Percentiles rank a stretch among this genome's conserved stretches.
These are phyloP conservation scores for Ceyx melanurus DNA, from an alignment of 2,113 vertebrate species.

Conservation along the genomic window DNA sequence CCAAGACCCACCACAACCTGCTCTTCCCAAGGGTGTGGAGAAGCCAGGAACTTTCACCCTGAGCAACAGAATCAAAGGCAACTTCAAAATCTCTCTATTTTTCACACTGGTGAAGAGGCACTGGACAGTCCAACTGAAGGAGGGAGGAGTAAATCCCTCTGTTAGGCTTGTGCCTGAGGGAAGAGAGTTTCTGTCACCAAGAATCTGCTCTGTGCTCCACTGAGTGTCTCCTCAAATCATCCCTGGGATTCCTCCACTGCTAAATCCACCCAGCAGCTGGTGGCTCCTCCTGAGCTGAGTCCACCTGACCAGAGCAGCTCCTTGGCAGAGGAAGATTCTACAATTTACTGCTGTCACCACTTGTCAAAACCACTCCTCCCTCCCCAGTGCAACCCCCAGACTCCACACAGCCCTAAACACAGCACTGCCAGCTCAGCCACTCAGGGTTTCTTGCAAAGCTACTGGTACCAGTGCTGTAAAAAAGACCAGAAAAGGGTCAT, in stretches of 20 bases:
- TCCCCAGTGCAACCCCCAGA: neutral
- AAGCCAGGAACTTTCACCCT: neutral
- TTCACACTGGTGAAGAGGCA: neutral
- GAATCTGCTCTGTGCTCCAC: neutral
- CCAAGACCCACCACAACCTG: neutral
- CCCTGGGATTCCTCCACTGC: neutral
- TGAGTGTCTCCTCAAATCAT: neutral
- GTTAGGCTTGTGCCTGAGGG: neutral
- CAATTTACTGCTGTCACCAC: neutral
- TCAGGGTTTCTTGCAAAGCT: neutral
- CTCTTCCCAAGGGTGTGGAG: neutral
- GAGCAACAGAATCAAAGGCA: neutral
- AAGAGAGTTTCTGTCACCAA: neutral
- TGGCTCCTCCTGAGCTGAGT: too few relatives aligned
- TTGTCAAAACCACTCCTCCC: neutral
- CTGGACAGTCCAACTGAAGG: neutral
- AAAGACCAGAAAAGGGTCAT: neutral
- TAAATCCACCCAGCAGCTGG: neutral
- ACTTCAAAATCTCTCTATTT: neutral
- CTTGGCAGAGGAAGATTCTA: neutral
- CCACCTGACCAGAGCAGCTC: too few relatives aligned
- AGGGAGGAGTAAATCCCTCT: neutral
- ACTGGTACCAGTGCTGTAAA: neutral
- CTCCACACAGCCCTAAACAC: neutral
- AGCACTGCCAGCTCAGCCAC: neutral